Percentiles rank a stretch among this genome's conserved stretches.
Evolutionary conservation across 2,888 invertebrate genomes (phyloP).

Genomic region (Athetis lepigone): DNA sequence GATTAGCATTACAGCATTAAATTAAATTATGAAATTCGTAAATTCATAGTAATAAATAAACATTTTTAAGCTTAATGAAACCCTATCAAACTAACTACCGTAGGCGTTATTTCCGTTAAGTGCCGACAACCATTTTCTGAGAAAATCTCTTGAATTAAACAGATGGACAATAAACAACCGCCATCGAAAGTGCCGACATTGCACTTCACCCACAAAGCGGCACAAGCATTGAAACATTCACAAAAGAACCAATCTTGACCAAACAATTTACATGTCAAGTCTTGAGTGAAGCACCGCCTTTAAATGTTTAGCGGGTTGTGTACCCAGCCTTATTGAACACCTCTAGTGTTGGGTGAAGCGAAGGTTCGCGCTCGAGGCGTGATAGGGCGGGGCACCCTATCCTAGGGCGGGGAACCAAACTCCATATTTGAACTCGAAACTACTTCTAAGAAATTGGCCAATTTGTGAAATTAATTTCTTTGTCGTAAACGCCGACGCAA

Average conservation of each 20-base stretch:
- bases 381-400: conserved; percentile 79
- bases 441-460: conserved; percentile 75
- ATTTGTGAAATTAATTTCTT: conserved; percentile 82
- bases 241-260: conserved; percentile 75
- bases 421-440: conserved; percentile 72
- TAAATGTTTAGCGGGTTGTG: conserved; percentile 43
- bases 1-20: too few relatives aligned
- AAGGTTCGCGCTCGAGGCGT: conserved; percentile 73
- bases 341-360: conserved; percentile 36
- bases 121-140: conserved; percentile 13
- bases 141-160: conserved; percentile 42
- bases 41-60: too few relatives aligned
- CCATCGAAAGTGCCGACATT: conserved; percentile 45
- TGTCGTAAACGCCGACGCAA: conserved; percentile 69
- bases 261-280: conserved; percentile 79
- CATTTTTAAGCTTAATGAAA: neutral
- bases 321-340: conserved; percentile 47
- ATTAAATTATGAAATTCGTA: too few relatives aligned
- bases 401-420: conserved; percentile 76
- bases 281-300: conserved; percentile 57
- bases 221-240: conserved; percentile 55
- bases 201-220: conserved; percentile 52
- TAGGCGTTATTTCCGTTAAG: conserved; percentile 13
- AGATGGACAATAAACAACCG: conserved; percentile 21
- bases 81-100: neutral